Evolutionary conservation across 2,888 invertebrate genomes (phyloP), one percentile per base, ranked within the genome.

Genomic region (Cacoxenus indagator): DNA sequence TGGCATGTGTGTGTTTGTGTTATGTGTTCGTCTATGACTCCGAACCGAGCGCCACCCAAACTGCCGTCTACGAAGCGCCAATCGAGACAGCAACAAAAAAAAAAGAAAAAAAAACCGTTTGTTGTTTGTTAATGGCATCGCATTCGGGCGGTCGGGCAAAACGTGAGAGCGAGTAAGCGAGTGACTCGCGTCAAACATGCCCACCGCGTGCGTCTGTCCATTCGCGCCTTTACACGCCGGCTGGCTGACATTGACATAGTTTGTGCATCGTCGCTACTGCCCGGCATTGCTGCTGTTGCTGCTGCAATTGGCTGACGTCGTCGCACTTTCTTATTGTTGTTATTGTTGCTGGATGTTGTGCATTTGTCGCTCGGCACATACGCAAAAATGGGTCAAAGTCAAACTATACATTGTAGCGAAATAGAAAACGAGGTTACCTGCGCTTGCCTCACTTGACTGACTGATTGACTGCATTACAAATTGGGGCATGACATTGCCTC

Each of bases 331-430:
- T 74, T 72, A 46, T 59, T 59, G 59, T 26, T 57, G 26, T 37
- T 59, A 48, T 11, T 9, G 24, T 14, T 54, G 24, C 24, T 48
- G 22, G 9, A 3, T 55, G 26, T 55, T 37, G 37, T 26, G 45
- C 61, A 62, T 24, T 62, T 62, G 61, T 17, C 51, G 22, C 17
- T 51, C 51, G 51, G 29, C 61, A n/a, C 43, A 45, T 37, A 19
- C 43, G 45, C 8, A 62, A 84, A n/a, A 83, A 84, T 84, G 73
- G 84, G 84, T 84, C 85, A 84, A 85, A 82, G 85, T 85, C 85
- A 85, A 29, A 29, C 31, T 62, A n/a, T 24, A 77, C 75, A 19
- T 65, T 64, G 51, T 62, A 64, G 71, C 75, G 43, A 45, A 55
- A 71, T 65, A 67, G 59, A 67, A 51, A 54, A 62, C 61, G 61